Evolutionary conservation across 2,888 invertebrate species (phyloP).

Genomic region (Schrankia costaestrigalis): DNA sequence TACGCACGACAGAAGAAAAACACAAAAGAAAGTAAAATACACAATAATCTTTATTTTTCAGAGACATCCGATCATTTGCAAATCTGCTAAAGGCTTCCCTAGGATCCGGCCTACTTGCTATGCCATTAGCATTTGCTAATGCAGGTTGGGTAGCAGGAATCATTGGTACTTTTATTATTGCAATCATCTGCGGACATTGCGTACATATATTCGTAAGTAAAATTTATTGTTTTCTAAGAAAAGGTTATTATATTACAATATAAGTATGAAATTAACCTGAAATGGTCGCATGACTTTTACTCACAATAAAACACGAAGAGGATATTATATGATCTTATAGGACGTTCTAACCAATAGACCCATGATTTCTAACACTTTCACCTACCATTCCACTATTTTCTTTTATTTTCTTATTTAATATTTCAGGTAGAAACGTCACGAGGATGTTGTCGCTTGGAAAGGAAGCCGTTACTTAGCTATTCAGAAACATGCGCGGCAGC

Average conservation of each 20-base stretch:
- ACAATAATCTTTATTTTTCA: constrained; percentile 35
- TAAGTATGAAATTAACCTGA: too few relatives aligned
- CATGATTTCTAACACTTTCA: too few relatives aligned
- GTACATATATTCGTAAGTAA: constrained; percentile 73
- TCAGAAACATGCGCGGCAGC: constrained; percentile 82
- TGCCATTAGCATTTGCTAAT: constrained; percentile 85
- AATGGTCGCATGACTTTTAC: too few relatives aligned
- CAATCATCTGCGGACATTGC: constrained; percentile 67
- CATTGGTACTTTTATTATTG: constrained; percentile 71
- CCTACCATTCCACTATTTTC: neutral
- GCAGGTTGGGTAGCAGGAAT: constrained; percentile 84
- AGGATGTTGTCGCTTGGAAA: constrained; percentile 65
- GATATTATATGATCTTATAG: too few relatives aligned
- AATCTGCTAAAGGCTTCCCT: constrained; percentile 76
- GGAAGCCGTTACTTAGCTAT: constrained; percentile 77
- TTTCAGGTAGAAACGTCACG: constrained; percentile 66
- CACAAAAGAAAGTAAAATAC: neutral
- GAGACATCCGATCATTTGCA: constrained; percentile 66
- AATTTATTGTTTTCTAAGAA: too few relatives aligned
- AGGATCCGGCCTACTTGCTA: constrained; percentile 87
- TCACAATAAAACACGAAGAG: too few relatives aligned
- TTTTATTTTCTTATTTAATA: neutral
- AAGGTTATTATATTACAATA: too few relatives aligned
- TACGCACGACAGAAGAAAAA: too few relatives aligned
- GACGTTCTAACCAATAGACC: too few relatives aligned